These are phyloP conservation scores for Cephalopachus bancanus DNA, from an alignment of 2,797 vertebrate genomes.

Conservation along the genomic window DNA sequence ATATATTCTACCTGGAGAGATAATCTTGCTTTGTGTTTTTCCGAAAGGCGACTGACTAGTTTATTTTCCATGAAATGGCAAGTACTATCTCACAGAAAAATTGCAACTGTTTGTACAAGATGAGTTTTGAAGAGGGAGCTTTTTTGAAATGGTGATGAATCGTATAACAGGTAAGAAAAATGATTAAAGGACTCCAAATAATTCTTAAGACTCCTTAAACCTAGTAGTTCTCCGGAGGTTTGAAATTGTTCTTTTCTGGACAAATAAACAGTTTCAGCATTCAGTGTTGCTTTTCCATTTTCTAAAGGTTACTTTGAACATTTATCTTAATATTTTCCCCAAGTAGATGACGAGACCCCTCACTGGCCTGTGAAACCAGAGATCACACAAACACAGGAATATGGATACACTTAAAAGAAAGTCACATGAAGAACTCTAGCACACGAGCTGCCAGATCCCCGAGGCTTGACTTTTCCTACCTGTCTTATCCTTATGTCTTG, in stretches of 20 bases:
- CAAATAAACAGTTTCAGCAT: neutral
- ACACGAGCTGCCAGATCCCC: neutral
- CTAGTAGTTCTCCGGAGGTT: neutral
- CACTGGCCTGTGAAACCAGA: neutral
- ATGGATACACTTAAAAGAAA: neutral
- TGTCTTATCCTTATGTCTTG: neutral
- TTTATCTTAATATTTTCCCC: constrained; percentile 6
- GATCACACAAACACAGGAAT: neutral
- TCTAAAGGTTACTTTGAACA: constrained; percentile 1
- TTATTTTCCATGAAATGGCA: neutral
- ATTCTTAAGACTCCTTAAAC: neutral
- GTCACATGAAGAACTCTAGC: neutral
- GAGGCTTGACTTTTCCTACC: neutral
- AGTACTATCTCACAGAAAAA: neutral
- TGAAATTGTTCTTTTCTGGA: neutral
- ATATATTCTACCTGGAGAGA: neutral
- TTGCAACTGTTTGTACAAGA: neutral
- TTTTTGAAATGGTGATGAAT: constrained; percentile 42
- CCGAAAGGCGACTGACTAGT: neutral
- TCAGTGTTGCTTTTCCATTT: neutral
- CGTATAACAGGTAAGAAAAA: constrained; percentile 23
- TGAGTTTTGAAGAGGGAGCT: neutral
- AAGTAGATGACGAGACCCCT: neutral
- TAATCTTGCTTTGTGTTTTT: neutral
- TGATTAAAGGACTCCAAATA: constrained; percentile 57